Base-by-base conservation (phyloP, 1,140 invertebrate genomes). In the Leptoteleia sp. region DNA sequence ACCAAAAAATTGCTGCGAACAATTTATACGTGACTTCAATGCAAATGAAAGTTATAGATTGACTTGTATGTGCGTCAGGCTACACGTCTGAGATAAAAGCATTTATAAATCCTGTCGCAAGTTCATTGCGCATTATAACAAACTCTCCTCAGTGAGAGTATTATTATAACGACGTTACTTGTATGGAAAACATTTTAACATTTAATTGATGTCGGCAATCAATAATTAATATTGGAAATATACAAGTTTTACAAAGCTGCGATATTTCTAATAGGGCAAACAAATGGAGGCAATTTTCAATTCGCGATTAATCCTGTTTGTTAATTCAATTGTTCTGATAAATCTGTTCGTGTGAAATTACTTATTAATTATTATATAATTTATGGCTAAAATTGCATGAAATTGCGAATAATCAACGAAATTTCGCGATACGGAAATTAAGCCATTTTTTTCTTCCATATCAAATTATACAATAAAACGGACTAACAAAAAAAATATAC, bases 211-310 rank as follows among this genome's bases (percentile, higher is more conserved):
- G 47, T 43, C 47, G 47, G 35, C 54, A 52, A 65, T 52, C 61
- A 65, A 65, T 65, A 52, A 52, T 65, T 48, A 52, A 19, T 48
- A 52, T 33, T 16, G 61, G 4, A 33, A 65, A 65, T 50, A 52
- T 42, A 48, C 27, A 65, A 62, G 57, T 62, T 16, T n/a, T n/a
- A n/a, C n/a, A n/a, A n/a, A n/a, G 1, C 15, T 19, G 19, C 27
- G n/a, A 35, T 4, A 35, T 61, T 29, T 45, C n/a, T 35, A 47
- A 45, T 15, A 9, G 11, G 35, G 38, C 42, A n/a, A 37, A 52
- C 40, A 27, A 25, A 55, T 40, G 38, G 19, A 15, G n/a, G 16
- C 4, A 50, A 35, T 50, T 13, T 22, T 29, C 8, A 12, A 13
- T n/a, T 4, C 27, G 7, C n/a, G n/a, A n/a, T n/a, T 16, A 33